These are phyloP conservation scores for Apodemus sylvaticus DNA, from an alignment of 2,113 vertebrate species.

Conservation along the genomic window DNA sequence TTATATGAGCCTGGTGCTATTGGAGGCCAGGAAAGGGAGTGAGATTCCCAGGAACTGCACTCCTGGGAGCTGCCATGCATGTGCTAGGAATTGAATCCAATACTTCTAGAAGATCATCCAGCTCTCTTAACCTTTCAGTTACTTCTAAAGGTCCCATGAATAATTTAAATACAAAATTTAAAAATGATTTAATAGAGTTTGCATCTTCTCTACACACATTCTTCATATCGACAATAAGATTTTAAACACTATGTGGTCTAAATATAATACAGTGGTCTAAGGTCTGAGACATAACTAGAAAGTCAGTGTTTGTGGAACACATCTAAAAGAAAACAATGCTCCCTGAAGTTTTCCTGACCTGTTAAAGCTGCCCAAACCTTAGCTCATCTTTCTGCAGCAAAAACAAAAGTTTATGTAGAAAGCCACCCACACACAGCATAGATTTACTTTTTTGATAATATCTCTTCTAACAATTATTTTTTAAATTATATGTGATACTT, in stretches of 20 bases:
- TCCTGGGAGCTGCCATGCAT: background rate
- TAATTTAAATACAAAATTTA: background rate
- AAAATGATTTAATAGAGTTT: background rate
- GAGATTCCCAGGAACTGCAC: background rate
- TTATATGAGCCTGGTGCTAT: background rate
- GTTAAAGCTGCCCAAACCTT: background rate
- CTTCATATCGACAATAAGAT: background rate
- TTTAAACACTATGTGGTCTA: background rate
- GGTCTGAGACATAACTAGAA: background rate
- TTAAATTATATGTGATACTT: background rate
- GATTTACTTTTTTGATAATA: background rate
- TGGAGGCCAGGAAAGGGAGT: background rate
- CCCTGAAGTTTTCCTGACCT: background rate
- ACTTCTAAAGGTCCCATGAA: background rate
- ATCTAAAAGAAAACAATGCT: background rate
- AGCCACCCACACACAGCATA: too few relatives aligned
- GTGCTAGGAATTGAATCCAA: background rate
- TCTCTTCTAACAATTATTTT: conserved; percentile 5
- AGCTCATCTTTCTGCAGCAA: background rate
- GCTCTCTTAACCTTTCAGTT: background rate
- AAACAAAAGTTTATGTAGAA: background rate
- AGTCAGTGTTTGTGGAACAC: background rate
- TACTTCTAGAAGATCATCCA: too few relatives aligned
- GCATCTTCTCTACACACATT: background rate
- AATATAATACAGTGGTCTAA: background rate